Base-by-base conservation (phyloP, 1,140 invertebrate genomes). In the Drosophila novamexicana region DNA sequence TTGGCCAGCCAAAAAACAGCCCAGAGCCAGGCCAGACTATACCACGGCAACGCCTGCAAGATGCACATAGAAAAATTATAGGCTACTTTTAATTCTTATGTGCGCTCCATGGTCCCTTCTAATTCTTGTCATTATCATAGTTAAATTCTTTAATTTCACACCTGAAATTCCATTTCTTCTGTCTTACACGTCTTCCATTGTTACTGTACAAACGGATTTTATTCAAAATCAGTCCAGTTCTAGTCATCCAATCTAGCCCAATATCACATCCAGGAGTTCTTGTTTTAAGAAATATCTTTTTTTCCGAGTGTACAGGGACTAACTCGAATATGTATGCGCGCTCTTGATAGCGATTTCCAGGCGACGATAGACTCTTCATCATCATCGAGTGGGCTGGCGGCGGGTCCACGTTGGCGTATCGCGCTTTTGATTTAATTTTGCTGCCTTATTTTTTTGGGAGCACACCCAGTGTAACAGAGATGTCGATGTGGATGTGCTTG, bases 351-450 rank as follows among this genome's bases (percentile, higher is more conserved):
- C 70, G 70, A 68, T 73, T 73, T 57, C 71, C 65, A 50, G 66
- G 65, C 71, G 65, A 63, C 71, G 71, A 74, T 74, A 74, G 71
- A 74, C 76, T 86, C 82, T 76, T 86, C 83, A 79, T 86, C 82
- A 77, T 86, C 79, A 58, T 53, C 58, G 76, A 66, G 79, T 79
- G 74, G 80, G 81, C 44, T 70, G 54, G 71, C 69, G 62, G 79
- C 42, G 75, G 65, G 71, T 47, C 50, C 61, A 82, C 80, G 83
- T 86, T 86, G 83, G 83, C 84, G 84, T 89, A 88, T 88, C 84
- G 77, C 80, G 77, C 74, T 75, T 88, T 88, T 88, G 84, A 88
- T 88, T 88, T 88, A 88, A 88, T 88, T 89, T 88, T 77, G 65
- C 44, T 81, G 81, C 57, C 69, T 64, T 78, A 65, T 62, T 58